A percentile compares a stretch with the other conserved stretches of the same genome.
phyloP scores from a whole-genome alignment of 2,797 vertebrate genomes.

The Hyperoplus lanceolatus region DNA sequence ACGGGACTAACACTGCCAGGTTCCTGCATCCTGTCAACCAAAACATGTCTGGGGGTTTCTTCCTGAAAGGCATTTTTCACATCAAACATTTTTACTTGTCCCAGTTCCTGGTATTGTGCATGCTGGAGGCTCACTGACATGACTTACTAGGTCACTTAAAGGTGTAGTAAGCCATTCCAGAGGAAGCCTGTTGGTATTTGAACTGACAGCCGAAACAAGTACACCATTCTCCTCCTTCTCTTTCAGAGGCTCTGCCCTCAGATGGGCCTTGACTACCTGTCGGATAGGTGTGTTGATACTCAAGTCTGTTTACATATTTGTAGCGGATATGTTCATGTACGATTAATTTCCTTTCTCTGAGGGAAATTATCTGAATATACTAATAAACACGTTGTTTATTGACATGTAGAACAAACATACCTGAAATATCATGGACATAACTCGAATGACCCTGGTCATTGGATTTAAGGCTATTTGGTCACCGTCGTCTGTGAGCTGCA shows the following conservation, averaged over 20 bases:
- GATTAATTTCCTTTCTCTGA: constrained; percentile 1
- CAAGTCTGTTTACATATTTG: constrained; percentile 2
- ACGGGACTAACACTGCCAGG: not conserved
- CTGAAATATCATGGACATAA: constrained; percentile 9
- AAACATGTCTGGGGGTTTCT: not conserved
- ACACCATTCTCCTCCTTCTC: too few species aligned
- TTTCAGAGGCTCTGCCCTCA: too few species aligned
- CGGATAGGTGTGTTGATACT: not conserved
- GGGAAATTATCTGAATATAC: too few species aligned
- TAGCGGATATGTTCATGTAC: not conserved
- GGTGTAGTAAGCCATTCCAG: too few species aligned
- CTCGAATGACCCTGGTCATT: constrained; percentile 25
- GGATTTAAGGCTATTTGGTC: constrained; percentile 30
- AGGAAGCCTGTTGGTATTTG: too few species aligned
- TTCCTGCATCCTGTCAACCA: not conserved
- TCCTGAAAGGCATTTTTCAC: not conserved
- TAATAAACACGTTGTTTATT: constrained; percentile 11
- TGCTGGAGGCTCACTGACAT: not conserved
- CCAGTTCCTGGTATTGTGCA: not conserved
- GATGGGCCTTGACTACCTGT: too few species aligned
- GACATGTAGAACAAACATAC: constrained; percentile 18
- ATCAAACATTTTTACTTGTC: constrained; percentile 12
- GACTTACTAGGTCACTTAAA: not conserved
- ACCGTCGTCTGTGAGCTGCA: too few species aligned
- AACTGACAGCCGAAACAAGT: too few species aligned